Percentiles rank a stretch among this genome's conserved stretches.
Conservation (phyloP, 2,888 invertebrate species). For the Ganaspis brasiliensis region DNA sequence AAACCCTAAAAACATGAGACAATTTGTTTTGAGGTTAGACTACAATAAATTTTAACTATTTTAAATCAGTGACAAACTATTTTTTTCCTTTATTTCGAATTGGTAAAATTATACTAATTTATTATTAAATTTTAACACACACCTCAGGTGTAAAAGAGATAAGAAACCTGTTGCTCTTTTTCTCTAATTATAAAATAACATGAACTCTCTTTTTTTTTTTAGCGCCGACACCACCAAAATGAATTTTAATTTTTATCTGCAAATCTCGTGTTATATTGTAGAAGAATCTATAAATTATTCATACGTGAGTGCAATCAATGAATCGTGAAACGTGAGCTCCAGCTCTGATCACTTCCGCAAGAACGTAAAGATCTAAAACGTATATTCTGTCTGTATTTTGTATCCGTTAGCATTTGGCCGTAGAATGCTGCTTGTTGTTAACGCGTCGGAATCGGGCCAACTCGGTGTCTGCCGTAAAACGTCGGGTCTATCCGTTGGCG, state of each 20-base stretch:
- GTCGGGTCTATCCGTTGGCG: slow-evolving; percentile 21
- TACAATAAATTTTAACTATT: too few species aligned
- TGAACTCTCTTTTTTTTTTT: too few species aligned
- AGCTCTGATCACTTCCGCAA: not conserved
- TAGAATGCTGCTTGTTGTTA: not conserved
- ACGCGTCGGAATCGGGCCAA: not conserved
- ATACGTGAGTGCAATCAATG: not conserved
- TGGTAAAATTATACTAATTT: too few species aligned
- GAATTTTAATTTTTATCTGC: not conserved
- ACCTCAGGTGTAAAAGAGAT: too few species aligned
- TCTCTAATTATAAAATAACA: too few species aligned
- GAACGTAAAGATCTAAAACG: not conserved
- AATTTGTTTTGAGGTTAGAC: too few species aligned
- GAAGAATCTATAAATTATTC: not conserved
- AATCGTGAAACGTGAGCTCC: not conserved
- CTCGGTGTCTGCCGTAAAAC: slow-evolving; percentile 22
- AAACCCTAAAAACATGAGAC: too few species aligned
- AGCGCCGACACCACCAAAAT: too few species aligned
- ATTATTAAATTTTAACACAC: too few species aligned
- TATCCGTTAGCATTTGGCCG: not conserved
- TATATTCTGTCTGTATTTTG: not conserved
- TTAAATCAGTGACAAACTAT: too few species aligned
- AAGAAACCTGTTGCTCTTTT: too few species aligned
- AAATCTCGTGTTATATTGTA: not conserved
- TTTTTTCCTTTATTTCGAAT: too few species aligned